These are phyloP conservation scores for Flabesymbios commensalis DNA, from an alignment of 2,888 invertebrate genomes.

Conservation along the genomic window DNA sequence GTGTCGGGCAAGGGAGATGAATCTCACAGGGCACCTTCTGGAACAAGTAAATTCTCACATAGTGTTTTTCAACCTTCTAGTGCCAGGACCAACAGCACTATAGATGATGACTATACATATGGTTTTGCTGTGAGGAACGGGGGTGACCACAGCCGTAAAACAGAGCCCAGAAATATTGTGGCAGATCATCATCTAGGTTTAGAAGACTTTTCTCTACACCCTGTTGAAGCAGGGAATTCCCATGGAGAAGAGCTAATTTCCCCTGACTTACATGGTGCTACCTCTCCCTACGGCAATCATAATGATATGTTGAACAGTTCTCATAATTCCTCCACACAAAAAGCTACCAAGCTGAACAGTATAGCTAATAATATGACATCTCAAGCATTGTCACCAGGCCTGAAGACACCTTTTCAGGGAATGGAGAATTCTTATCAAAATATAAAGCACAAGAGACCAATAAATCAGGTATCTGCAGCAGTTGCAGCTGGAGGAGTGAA, in stretches of 20 bases:
- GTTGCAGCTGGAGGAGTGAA: neutral
- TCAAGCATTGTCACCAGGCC: slow-evolving; percentile 43
- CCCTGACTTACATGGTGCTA: too few relatives aligned
- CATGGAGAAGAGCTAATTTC: too few relatives aligned
- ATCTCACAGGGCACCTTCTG: too few relatives aligned
- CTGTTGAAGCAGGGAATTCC: too few relatives aligned
- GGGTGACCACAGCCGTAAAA: too few relatives aligned
- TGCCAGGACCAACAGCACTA: slow-evolving; percentile 35
- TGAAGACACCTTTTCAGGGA: slow-evolving; percentile 49
- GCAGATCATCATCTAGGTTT: too few relatives aligned
- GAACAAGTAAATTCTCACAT: slow-evolving; percentile 23
- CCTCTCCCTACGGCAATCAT: neutral
- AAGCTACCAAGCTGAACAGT: slow-evolving; percentile 24
- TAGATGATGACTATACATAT: slow-evolving; percentile 14
- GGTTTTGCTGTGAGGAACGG: too few relatives aligned
- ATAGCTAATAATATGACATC: slow-evolving; percentile 57
- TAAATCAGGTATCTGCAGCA: slow-evolving; percentile 46
- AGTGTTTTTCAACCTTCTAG: slow-evolving; percentile 36
- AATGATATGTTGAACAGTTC: neutral
- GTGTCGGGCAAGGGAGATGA: too few relatives aligned
- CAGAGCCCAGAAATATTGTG: too few relatives aligned
- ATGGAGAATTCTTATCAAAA: slow-evolving; percentile 59
- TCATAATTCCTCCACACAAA: neutral
- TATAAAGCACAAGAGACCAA: slow-evolving; percentile 57
- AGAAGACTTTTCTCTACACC: too few relatives aligned